A percentile compares a stretch with the other conserved stretches of the same genome.
Conservation (phyloP, 2,888 invertebrate species). For the Ectobius pallidus region DNA sequence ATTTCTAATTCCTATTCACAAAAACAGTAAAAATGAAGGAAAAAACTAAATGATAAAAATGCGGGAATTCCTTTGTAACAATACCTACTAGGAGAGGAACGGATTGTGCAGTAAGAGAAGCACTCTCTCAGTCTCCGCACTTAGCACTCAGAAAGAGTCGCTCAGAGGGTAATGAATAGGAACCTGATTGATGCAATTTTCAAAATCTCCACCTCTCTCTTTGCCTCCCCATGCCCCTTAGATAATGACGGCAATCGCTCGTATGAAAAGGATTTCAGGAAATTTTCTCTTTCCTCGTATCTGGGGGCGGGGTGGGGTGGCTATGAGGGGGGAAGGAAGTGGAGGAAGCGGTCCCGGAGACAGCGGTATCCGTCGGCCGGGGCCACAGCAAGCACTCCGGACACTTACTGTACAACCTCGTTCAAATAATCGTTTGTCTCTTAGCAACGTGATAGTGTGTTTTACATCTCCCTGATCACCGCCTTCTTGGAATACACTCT, state of each 20-base stretch:
- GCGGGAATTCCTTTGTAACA: too few species aligned
- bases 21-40: too few species aligned
- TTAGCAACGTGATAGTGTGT: too few species aligned
- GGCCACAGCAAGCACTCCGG: conserved; percentile 18
- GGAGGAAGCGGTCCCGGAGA: conserved; percentile 60
- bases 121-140: conserved; percentile 21
- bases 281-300: conserved; percentile 39
- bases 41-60: too few species aligned
- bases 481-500: too few species aligned
- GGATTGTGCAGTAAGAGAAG: conserved; percentile 5
- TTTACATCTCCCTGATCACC: too few species aligned
- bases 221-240: conserved; percentile 24
- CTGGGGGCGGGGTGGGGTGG: conserved; percentile 16
- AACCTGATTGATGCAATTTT: conserved; percentile 44
- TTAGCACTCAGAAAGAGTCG: conserved; percentile 31
- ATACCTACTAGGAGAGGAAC: too few species aligned
- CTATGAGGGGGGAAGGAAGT: conserved; percentile 44
- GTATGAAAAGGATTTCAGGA: conserved; percentile 38
- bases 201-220: conserved; percentile 30
- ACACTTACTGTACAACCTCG: neutral
- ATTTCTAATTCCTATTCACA: too few species aligned
- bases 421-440: too few species aligned
- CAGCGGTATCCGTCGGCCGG: conserved; percentile 57
- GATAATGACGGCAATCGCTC: conserved; percentile 42
- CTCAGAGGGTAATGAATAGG: conserved; percentile 42